phyloP scores from a whole-genome alignment of 2,888 invertebrate genomes.

The Gonocerus acuteangulatus region DNA sequence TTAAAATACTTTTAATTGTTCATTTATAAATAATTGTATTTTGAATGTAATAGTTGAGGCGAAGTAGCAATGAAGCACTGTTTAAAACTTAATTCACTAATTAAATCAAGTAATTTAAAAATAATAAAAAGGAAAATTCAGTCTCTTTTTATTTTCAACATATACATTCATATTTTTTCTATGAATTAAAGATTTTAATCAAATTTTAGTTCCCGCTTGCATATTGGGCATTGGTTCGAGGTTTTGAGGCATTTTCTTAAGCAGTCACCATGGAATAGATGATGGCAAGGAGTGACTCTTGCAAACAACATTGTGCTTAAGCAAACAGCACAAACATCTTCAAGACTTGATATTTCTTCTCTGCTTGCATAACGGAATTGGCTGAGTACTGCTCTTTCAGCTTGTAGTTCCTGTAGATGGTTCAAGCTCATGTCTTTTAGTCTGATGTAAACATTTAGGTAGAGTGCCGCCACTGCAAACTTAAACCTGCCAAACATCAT shows the following conservation, averaged over 20 bases:
- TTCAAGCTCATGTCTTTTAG: slow-evolving; percentile 52
- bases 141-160: too few species aligned
- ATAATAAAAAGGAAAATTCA: too few species aligned
- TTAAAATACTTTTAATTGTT: too few species aligned
- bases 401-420: slow-evolving; percentile 46
- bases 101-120: too few species aligned
- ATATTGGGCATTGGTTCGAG: slow-evolving; percentile 65
- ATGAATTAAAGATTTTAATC: background rate
- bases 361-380: slow-evolving; percentile 50
- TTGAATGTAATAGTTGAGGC: too few species aligned
- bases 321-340: slow-evolving; percentile 74
- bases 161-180: too few species aligned
- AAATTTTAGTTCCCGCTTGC: slow-evolving; percentile 46
- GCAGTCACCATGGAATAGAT: slow-evolving; percentile 72
- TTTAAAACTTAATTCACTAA: too few species aligned
- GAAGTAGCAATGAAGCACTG: too few species aligned
- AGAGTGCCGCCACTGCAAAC: slow-evolving; percentile 52
- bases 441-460: slow-evolving; percentile 58
- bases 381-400: slow-evolving; percentile 53
- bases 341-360: slow-evolving; percentile 59
- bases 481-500: slow-evolving; percentile 53
- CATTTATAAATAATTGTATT: too few species aligned
- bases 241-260: slow-evolving; percentile 63
- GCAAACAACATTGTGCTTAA: slow-evolving; percentile 62
- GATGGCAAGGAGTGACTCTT: slow-evolving; percentile 69